Conservation (phyloP, 1,140 invertebrate species). For the Temnothorax curvispinosus region DNA sequence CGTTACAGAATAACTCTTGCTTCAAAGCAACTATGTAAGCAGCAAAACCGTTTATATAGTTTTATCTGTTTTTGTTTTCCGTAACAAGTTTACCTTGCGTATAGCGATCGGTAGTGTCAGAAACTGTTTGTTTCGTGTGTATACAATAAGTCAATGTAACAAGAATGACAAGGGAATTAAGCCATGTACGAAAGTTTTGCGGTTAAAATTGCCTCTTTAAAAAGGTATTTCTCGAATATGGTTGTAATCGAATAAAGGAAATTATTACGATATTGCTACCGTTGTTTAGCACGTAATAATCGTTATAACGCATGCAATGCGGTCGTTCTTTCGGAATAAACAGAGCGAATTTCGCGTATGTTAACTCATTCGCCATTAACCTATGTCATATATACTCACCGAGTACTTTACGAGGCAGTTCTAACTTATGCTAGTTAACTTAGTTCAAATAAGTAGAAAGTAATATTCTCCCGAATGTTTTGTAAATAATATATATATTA, state of each 20-base stretch:
- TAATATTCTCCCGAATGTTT: neutral
- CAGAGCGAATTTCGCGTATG: neutral
- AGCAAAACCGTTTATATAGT: neutral
- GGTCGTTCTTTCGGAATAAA: neutral
- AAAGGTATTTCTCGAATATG: neutral
- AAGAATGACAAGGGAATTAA: neutral
- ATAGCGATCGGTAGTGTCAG: neutral
- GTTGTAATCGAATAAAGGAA: neutral
- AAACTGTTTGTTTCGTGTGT: neutral
- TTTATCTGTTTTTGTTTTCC: neutral
- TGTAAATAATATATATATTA: no score
- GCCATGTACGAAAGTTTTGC: neutral
- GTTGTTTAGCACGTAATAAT: neutral
- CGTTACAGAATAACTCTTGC: neutral
- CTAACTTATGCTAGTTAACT: neutral
- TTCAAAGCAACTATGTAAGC: slow-evolving; percentile 1
- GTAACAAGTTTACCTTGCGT: neutral
- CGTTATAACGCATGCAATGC: neutral
- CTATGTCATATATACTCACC: neutral
- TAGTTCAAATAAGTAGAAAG: neutral
- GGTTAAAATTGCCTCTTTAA: neutral
- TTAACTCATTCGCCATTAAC: neutral
- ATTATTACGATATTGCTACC: neutral
- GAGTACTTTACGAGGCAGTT: neutral
- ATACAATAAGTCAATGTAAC: neutral